Base-by-base conservation (phyloP, 2,888 invertebrate genomes). In the Cataglyphis albicans region DNA sequence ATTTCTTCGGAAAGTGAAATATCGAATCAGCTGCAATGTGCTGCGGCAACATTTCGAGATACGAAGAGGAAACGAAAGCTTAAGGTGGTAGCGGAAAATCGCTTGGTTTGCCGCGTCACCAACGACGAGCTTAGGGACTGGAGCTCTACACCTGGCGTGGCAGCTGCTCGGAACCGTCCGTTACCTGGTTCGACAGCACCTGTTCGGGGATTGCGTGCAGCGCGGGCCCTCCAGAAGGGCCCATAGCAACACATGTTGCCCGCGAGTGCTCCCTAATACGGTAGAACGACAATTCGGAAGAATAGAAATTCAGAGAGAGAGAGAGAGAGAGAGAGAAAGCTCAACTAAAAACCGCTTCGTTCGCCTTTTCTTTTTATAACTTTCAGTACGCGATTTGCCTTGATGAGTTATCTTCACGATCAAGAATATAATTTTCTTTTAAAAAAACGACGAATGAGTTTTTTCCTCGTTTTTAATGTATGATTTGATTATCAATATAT, bases 101-200 rank as follows among this genome's bases (percentile, higher is more conserved):
- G 48, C 84, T 87, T 80, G 44, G 72, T 84, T 74, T 81, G 86
- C 86, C 35, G 57, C 65, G 74, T 64, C 65, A 65, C 38, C 21
- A 65, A 65, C 65, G 32, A 64, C 59, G 64, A 59, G 82, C 68
- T 74, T 74, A 75, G 81, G 70, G 84, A 76, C 80, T 72, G n/a
- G n/a, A 59, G 78, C 73, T 84, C 87, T 91, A 91, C 94, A 94
- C 94, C 94, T 94, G 94, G 94, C 91, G 89, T 89, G 91, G 93
- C 94, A 94, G 94, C 93, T 94, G 94, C 91, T 92, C 73, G 84
- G 74, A 88, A 85, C 87, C 91, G 93, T 92, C 93, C 92, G 93
- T 93, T 93, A 93, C 92, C 93, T 91, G 93, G 91, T 88, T 85
- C 86, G 87, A 88, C 81, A 91, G 92, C 93, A 93, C 93, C 93